A percentile compares a stretch with the other conserved stretches of the same genome.
These are phyloP conservation scores for Ophion slaviceki DNA, from an alignment of 2,888 invertebrate genomes.

Conservation along the genomic window DNA sequence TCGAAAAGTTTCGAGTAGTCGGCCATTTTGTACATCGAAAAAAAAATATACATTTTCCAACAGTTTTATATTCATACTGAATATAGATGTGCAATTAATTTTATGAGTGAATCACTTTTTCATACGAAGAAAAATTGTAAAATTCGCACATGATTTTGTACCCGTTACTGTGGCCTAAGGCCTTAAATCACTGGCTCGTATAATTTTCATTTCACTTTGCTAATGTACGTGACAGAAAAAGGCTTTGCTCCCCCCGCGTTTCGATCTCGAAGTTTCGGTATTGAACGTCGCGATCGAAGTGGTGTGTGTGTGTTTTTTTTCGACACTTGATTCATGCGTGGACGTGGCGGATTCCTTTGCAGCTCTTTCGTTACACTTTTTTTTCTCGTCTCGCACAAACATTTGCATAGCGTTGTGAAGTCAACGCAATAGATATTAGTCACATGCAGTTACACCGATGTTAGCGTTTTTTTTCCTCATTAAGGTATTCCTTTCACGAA, in stretches of 20 bases:
- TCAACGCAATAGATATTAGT: constrained; percentile 25
- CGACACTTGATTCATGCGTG: neutral
- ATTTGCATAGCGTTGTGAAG: constrained; percentile 1
- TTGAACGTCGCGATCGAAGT: constrained; percentile 53
- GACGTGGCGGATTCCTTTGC: constrained; percentile 31
- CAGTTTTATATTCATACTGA: no score
- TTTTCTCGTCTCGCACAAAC: constrained; percentile 44
- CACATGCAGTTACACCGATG: neutral
- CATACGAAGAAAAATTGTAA: no score
- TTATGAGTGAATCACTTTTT: no score
- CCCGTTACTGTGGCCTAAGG: no score
- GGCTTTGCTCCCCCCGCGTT: constrained; percentile 53
- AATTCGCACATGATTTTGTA: no score
- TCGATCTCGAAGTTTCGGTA: constrained; percentile 53
- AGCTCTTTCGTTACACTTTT: constrained; percentile 14
- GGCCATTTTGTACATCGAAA: no score
- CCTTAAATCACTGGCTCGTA: neutral
- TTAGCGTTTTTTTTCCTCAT: constrained; percentile 7
- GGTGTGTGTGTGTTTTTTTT: constrained; percentile 32
- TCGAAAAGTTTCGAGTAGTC: no score
- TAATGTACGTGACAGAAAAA: constrained; percentile 25
- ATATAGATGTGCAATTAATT: no score
- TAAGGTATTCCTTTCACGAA: no score
- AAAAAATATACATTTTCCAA: no score
- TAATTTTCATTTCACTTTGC: constrained; percentile 23